phyloP scores from a whole-genome alignment of 1,140 invertebrate genomes.

The Cherax quadricarinatus region DNA sequence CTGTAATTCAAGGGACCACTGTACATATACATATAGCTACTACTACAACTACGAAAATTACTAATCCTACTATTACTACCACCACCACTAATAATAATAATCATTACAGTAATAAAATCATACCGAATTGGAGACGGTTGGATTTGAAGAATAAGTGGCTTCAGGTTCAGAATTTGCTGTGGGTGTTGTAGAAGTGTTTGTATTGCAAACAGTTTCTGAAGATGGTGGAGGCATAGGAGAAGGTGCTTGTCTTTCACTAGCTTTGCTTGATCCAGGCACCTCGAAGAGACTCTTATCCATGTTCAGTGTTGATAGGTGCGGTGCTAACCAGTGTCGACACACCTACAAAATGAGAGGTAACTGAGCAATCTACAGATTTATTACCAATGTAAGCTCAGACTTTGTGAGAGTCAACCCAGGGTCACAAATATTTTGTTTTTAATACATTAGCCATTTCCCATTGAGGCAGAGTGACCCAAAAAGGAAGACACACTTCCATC shows the following conservation, averaged over 20 bases:
- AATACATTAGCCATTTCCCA: too few species aligned
- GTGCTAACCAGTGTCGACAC: slow-evolving; percentile 87
- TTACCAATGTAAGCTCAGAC: slow-evolving; percentile 63
- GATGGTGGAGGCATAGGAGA: slow-evolving; percentile 82
- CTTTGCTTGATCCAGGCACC: slow-evolving; percentile 74
- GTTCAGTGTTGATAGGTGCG: slow-evolving; percentile 87
- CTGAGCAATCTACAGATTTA: neutral
- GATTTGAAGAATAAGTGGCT: slow-evolving; percentile 5
- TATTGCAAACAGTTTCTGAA: slow-evolving; percentile 73
- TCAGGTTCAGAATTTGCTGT: slow-evolving; percentile 76
- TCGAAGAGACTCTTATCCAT: slow-evolving; percentile 89
- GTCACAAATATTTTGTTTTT: too few species aligned
- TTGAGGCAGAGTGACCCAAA: too few species aligned
- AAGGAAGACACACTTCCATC: too few species aligned
- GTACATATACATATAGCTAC: too few species aligned
- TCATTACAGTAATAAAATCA: too few species aligned
- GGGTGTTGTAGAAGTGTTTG: slow-evolving; percentile 78
- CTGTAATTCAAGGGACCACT: too few species aligned
- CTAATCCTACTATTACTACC: too few species aligned
- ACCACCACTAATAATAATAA: too few species aligned
- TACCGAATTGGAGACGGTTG: neutral
- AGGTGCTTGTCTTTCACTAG: slow-evolving; percentile 77
- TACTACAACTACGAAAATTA: too few species aligned
- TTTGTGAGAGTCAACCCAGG: neutral
- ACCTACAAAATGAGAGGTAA: slow-evolving; percentile 76